Conservation (phyloP, 2,888 invertebrate species). For the Diarsia dahlii region DNA sequence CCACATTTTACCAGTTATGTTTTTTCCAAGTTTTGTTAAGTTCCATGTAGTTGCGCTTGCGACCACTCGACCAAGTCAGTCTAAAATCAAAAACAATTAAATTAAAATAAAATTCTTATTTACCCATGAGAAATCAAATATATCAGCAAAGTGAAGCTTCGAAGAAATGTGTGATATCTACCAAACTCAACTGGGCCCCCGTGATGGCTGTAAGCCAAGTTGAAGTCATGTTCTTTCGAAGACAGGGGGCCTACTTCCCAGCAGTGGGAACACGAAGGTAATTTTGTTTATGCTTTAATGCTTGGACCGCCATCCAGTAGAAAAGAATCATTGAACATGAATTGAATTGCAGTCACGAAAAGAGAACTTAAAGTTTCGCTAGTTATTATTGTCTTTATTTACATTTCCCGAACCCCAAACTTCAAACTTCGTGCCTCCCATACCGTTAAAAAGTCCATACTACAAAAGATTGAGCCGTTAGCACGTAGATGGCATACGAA, state of each 20-base stretch:
- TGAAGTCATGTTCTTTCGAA: background rate
- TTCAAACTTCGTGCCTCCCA: background rate
- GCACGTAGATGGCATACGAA: slow-evolving; percentile 58
- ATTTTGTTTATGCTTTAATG: background rate
- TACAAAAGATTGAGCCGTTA: slow-evolving; percentile 60
- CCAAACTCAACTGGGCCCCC: background rate
- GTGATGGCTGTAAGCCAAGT: background rate
- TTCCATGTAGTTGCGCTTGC: background rate
- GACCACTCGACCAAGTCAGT: background rate
- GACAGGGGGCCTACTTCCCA: background rate
- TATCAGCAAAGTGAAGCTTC: background rate
- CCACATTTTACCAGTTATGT: no score
- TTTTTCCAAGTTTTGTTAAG: no score
- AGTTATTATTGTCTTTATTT: background rate
- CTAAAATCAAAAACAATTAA: background rate
- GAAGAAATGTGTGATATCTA: background rate
- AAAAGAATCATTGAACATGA: background rate
- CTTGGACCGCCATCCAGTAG: background rate
- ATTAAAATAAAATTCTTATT: background rate
- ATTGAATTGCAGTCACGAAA: background rate
- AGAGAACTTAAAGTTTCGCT: background rate
- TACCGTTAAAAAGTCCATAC: slow-evolving; percentile 36
- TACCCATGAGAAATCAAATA: background rate
- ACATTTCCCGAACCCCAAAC: background rate
- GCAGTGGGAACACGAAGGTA: background rate